Base-by-base conservation (phyloP, 2,797 vertebrate species). In the Myiotriccus ornatus region DNA sequence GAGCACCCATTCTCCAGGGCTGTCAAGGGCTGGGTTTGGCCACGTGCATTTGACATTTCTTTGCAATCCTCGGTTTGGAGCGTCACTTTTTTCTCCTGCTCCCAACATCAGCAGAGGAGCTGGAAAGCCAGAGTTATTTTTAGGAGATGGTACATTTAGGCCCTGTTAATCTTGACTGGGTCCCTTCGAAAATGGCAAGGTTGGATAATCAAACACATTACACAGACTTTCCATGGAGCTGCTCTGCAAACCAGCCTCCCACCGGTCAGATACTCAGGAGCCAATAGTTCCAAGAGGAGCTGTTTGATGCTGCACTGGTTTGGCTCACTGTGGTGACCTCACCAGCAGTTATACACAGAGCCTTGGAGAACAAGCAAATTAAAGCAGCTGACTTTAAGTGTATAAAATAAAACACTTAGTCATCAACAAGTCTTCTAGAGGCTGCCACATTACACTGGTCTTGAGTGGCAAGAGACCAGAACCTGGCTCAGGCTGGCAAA, bases 191-290 rank as follows among this genome's bases (percentile, higher is more conserved):
- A 95, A 90, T 53, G 85, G 57, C 67, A 75, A 79, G 80, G 90
- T 67, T 94, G 94, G 80, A 59, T 65, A 94, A 84, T 93, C 65
- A 94, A 94, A 88, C 76, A 74, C 47, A 63, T 90, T 74, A 90
- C 17, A 0, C 81, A 82, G 90, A 91, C 69, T 96, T 96, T 90
- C 90, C 92, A 63, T 4, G 56, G 90, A 90, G 62, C 78, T 23
- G 34, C 94, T 87, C 69, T 69, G 80, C 78, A 84, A 90, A 90
- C 0, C 3, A 89, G 60, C 78, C 64, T 93, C 68, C 70, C 75
- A 70, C 92, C 68, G 23, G 64, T 70, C 84, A 93, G 65, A 80
- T 81, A 78, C 5, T 2, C 50, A 57, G 69, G 27, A 34, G 34
- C 60, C 91, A 86, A 10, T 21, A 75, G 73, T 77, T 89, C 22